Conservation (phyloP, 2,113 vertebrate genomes). For the Sakesphorus luctuosus region DNA sequence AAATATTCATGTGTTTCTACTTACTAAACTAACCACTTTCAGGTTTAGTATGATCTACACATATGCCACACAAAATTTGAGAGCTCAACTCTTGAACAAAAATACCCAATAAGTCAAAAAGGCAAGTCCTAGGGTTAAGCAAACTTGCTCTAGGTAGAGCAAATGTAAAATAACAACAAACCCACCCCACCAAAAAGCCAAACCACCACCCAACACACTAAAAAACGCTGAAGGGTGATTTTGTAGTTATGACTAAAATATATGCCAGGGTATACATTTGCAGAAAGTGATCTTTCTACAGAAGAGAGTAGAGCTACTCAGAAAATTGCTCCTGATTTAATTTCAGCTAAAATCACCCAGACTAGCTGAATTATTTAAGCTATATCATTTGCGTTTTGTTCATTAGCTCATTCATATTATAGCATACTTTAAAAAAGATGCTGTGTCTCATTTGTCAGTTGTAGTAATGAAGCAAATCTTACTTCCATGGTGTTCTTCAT, state of each 20-base stretch:
- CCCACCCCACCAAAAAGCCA: not conserved
- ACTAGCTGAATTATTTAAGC: not conserved
- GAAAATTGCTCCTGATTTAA: not conserved
- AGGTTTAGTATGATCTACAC: not conserved
- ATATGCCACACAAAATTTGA: not conserved
- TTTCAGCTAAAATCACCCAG: not conserved
- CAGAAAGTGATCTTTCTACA: not conserved
- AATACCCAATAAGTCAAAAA: not conserved
- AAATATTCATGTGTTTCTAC: not conserved
- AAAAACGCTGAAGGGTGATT: not conserved
- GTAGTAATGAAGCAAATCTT: not conserved
- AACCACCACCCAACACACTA: not conserved
- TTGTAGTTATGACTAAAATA: not conserved
- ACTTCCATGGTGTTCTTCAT: not conserved
- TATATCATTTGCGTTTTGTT: not conserved
- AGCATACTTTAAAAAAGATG: not conserved
- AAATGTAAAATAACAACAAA: not conserved
- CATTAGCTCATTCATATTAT: not conserved
- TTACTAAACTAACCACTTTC: not conserved
- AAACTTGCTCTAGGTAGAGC: not conserved
- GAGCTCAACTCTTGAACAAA: not conserved
- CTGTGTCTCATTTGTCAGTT: not conserved
- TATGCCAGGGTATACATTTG: not conserved
- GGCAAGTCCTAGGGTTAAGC: rapidly evolving
- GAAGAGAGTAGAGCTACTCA: not conserved